Evolutionary conservation across 2,888 invertebrate species (phyloP).

Genomic region (Xestia ashworthii): DNA sequence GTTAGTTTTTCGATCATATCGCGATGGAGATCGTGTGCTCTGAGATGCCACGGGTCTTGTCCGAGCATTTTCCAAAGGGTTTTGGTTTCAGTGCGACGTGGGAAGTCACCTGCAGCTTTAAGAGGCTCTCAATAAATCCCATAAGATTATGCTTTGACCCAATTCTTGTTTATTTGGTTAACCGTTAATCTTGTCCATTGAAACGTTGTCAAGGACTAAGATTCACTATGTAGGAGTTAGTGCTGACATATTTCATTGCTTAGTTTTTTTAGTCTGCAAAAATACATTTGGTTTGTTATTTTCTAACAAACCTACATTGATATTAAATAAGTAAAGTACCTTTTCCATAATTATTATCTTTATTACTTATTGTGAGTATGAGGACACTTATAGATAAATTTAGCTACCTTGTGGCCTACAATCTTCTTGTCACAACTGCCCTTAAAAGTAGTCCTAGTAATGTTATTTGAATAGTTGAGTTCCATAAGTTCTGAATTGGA

Average conservation of each 20-base stretch:
- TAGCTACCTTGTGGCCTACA: background rate
- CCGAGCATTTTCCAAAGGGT: too few relatives aligned
- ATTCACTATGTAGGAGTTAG: too few relatives aligned
- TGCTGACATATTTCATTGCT: background rate
- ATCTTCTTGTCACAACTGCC: background rate
- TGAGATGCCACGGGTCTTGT: too few relatives aligned
- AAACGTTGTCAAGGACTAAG: background rate
- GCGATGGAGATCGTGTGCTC: too few relatives aligned
- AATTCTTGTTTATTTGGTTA: background rate
- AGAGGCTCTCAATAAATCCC: background rate
- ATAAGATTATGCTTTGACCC: background rate
- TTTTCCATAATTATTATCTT: too few relatives aligned
- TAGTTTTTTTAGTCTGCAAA: background rate
- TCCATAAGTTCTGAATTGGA: background rate
- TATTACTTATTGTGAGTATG: background rate
- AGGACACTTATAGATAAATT: background rate
- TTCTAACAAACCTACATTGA: background rate
- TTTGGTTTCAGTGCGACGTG: too few relatives aligned
- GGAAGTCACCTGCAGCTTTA: too few relatives aligned
- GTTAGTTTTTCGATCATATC: too few relatives aligned
- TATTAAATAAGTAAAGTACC: too few relatives aligned
- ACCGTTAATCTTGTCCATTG: background rate
- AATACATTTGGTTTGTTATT: background rate
- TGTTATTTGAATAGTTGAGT: background rate
- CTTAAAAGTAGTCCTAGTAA: too few relatives aligned